phyloP scores from a whole-genome alignment of 2,888 invertebrate species.

The Hydrotaea diabolus region DNA sequence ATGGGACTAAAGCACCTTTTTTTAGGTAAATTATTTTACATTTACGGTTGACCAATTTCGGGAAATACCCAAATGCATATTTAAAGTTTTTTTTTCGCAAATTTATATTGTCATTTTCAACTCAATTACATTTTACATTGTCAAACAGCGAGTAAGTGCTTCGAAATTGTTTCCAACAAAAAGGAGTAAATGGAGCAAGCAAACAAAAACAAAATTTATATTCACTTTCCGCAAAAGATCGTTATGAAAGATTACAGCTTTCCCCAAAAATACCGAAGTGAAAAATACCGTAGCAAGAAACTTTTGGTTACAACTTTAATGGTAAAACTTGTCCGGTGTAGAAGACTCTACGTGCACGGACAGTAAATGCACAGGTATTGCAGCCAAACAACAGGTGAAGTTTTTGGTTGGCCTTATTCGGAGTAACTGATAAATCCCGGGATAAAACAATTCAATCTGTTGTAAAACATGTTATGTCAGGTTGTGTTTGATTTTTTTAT shows the following conservation, averaged over 20 bases:
- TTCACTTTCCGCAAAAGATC: slow-evolving; percentile 34
- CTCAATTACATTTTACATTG: slow-evolving; percentile 25
- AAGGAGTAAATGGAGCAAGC: background rate
- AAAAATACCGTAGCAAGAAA: slow-evolving; percentile 13
- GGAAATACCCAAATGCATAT: no score
- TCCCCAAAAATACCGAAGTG: slow-evolving; percentile 10
- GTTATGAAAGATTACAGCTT: slow-evolving; percentile 27
- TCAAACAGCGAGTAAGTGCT: background rate
- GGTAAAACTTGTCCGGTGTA: slow-evolving; percentile 50
- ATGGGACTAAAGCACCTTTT: no score
- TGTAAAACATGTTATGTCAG: background rate
- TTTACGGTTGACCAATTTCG: no score
- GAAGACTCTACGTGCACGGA: slow-evolving; percentile 46
- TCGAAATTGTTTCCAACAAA: background rate
- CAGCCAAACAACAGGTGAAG: background rate
- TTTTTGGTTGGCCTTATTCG: background rate
- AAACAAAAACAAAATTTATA: slow-evolving; percentile 1
- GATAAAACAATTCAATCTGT: background rate
- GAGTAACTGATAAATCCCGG: background rate
- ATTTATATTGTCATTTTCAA: slow-evolving; percentile 18
- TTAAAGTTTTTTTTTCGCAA: background rate
- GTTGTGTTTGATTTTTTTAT: background rate
- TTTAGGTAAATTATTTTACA: no score
- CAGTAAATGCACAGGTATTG: slow-evolving; percentile 36
- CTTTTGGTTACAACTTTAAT: slow-evolving; percentile 43